Evolutionary conservation across 2,113 vertebrate genomes (phyloP), one percentile per base, ranked within the genome.

Genomic region (Indicator maculatus): DNA sequence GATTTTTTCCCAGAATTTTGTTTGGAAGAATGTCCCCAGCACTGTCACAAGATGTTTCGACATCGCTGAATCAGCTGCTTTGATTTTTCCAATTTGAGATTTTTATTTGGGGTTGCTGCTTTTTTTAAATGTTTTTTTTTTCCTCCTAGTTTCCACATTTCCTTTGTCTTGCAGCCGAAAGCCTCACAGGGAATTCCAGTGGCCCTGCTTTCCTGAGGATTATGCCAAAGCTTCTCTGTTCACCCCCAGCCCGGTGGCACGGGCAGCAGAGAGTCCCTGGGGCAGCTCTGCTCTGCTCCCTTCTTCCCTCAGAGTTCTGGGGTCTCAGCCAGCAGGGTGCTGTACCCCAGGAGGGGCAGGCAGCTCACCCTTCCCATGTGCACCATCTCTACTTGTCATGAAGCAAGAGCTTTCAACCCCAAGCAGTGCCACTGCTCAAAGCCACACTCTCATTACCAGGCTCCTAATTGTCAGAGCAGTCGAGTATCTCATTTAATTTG

Each of bases 11-110:
- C 81, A 71, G 89, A 90, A 88, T 63, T 80, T 52, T 30, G 24
- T 65, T 86, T 9, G 88, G 95, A 90, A 95, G 24, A 80, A 65
- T 74, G 10, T 47, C 31, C 36, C 66, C 2, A 10, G 17, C 0
- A 0, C 85, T 83, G 82, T 91, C 93, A 91, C 85, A 84, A 81
- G 91, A 82, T 33, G 39, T 95, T 96, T 93, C 93, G 27, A 60
- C 93, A 93, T 53, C 24, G 88, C 93, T 95, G 95, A 94, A 91
- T 96, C 95, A 96, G 95, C 95, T 66, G 75, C 60, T 93, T 79
- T 55, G 71, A 72, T 73, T 88, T 87, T 91, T 91, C 89, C 78
- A 30, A 17, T 50, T 76, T 44, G 39, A 79, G 64, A 36, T 50
- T 50, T 71, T 11, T 56, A 0, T 24, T 3, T 28, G n/a, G 41